Conservation (phyloP, 1,140 invertebrate species). For the Drosophila simulans region DNA sequence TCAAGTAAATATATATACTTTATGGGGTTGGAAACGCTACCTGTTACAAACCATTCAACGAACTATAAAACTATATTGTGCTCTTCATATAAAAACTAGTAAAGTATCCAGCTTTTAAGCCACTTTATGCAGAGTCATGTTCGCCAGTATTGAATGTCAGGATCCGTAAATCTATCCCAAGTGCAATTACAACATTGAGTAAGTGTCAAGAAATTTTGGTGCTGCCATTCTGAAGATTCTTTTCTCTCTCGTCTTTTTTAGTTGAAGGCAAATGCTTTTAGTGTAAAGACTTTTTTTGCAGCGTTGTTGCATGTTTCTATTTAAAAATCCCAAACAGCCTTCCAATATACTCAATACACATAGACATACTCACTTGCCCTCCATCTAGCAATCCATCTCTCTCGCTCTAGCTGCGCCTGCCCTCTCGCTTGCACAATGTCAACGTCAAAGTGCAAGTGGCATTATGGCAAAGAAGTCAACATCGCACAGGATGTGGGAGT, state of each 20-base stretch:
- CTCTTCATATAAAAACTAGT: background rate
- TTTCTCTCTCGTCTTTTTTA: conserved; percentile 13
- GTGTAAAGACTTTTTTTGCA: conserved; percentile 65
- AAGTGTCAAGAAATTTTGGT: conserved; percentile 42
- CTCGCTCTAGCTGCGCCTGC: conserved; percentile 10
- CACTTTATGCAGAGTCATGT: background rate
- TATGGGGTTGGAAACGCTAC: no score
- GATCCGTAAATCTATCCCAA: background rate
- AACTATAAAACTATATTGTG: no score
- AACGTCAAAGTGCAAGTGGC: conserved; percentile 80
- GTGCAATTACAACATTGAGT: conserved; percentile 24
- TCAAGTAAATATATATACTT: no score
- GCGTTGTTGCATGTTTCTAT: conserved; percentile 67
- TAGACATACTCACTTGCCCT: conserved; percentile 6
- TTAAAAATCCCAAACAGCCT: conserved; percentile 59
- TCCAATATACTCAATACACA: conserved; percentile 58
- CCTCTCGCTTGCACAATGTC: conserved; percentile 58
- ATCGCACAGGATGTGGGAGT: conserved; percentile 31
- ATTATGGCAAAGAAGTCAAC: conserved; percentile 74
- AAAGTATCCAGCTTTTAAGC: no score
- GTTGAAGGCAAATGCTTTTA: conserved; percentile 65
- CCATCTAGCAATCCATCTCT: conserved; percentile 12
- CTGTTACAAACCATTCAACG: no score
- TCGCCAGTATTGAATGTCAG: background rate
- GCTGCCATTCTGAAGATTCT: conserved; percentile 14